Evolutionary conservation across 2,797 vertebrate species (phyloP), one percentile per base, ranked within the genome.

Genomic region (Miichthys miiuy): DNA sequence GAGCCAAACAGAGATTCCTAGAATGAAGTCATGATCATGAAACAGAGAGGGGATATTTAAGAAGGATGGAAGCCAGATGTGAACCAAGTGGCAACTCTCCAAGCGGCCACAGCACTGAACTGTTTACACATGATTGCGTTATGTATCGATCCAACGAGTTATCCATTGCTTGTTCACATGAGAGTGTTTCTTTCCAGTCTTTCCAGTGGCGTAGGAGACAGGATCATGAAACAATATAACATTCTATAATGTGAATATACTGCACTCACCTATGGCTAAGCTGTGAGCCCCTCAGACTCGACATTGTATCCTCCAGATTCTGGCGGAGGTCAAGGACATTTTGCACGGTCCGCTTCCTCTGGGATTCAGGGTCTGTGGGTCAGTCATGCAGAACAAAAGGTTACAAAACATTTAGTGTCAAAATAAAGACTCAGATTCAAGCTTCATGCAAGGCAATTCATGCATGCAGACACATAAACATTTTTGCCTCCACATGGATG

Each of bases 231-330:
- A 52, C 27, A 51, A 25, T 13, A 30, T 3, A 46, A 41, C 23
- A 55, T 16, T 34, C 17, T 3, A 50, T 41, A 34, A 60, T 63
- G 34, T 5, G 30, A 30, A 70, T 72, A 3, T 34, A 12, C n/a
- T 54, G 42, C 21, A 27, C 92, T 93, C 82, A 99, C 98, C 98
- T 97, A 92, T 99, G 98, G 77, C 97, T 95, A 72, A 99, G 96
- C 89, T 99, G 98, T 75, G 98, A 97, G 41, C 98, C 98, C 38
- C 97, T 95, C 57, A 99, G 94, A 89, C 98, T 99, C 58, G 97
- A 98, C 98, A 99, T 99, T 47, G 98, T 99, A 75, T 99, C 98
- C 89, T 99, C 98, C 93, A 99, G 92, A 90, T 99, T 99, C 94
- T 99, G 98, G 34, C 98, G 96, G 21, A 99, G 96, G 93, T 99